Evolutionary conservation across 2,797 vertebrate species (phyloP).

Genomic region (Salarias fasciatus): DNA sequence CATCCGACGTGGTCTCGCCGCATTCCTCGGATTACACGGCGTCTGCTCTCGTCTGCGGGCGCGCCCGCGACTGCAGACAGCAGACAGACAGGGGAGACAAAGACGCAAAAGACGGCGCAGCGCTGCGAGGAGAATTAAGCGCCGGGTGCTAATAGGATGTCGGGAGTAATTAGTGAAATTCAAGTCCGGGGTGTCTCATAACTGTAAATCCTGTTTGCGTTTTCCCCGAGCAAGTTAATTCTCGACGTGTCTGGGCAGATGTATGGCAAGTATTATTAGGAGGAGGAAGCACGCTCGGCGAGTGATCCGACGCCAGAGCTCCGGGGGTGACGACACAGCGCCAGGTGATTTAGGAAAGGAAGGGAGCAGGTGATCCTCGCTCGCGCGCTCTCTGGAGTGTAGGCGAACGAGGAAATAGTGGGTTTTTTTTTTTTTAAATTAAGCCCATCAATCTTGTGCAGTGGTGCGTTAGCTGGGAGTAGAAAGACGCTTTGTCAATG

Average conservation of each 20-base stretch:
- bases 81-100: slow-evolving; percentile 19
- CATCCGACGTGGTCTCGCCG: slow-evolving; percentile 52
- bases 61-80: slow-evolving; percentile 30
- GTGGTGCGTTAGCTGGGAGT: too few species aligned
- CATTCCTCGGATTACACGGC: slow-evolving; percentile 72
- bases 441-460: too few species aligned
- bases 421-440: too few species aligned
- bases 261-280: slow-evolving; percentile 1
- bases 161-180: slow-evolving; percentile 15
- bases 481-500: too few species aligned
- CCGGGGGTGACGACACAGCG: too few species aligned
- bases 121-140: background rate
- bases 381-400: too few species aligned
- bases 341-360: too few species aligned
- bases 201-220: slow-evolving; percentile 13
- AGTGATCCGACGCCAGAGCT: slow-evolving; percentile 31
- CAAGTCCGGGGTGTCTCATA: background rate
- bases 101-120: too few species aligned
- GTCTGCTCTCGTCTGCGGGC: slow-evolving; percentile 69
- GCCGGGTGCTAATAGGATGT: background rate
- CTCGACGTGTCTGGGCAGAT: slow-evolving; percentile 36
- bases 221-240: slow-evolving; percentile 7
- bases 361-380: too few species aligned
- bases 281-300: slow-evolving; percentile 37
- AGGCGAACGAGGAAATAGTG: too few species aligned